Conservation (phyloP, 2,113 vertebrate species). For the Periophthalmus modestus region DNA sequence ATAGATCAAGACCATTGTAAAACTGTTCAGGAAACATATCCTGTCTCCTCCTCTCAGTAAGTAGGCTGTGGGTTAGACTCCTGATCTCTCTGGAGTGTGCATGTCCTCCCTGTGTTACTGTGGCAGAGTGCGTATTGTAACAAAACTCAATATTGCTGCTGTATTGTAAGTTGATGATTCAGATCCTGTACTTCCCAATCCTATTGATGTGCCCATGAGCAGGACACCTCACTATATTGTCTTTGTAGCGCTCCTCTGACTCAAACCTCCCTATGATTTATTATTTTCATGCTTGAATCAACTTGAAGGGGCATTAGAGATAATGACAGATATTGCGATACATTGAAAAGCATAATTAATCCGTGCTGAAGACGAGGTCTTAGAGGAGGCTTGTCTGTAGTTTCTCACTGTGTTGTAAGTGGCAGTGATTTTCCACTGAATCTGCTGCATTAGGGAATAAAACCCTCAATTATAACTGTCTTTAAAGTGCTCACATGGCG, state of each 20-base stretch:
- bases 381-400: conserved; percentile 34
- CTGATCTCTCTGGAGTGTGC: too few relatives aligned
- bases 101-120: too few relatives aligned
- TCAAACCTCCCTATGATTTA: neutral
- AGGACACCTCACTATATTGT: neutral
- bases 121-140: too few relatives aligned
- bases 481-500: conserved; percentile 43
- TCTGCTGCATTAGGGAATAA: conserved; percentile 43
- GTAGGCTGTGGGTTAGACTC: too few relatives aligned
- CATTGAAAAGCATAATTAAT: conserved; percentile 35
- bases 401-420: conserved; percentile 49
- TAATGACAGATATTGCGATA: neutral
- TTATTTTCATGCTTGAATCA: neutral
- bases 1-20: too few relatives aligned
- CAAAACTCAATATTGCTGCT: too few relatives aligned
- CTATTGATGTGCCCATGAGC: neutral
- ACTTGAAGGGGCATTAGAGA: neutral
- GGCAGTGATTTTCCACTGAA: conserved; percentile 59
- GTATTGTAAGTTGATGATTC: neutral
- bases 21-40: too few relatives aligned
- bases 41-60: too few relatives aligned
- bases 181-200: neutral
- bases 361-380: conserved; percentile 23
- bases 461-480: conserved; percentile 64
- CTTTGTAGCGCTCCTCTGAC: too few relatives aligned